Percentiles rank a stretch among this genome's conserved stretches.
Evolutionary conservation across 2,113 vertebrate genomes (phyloP).

Genomic region (Melanotaenia duboulayi): DNA sequence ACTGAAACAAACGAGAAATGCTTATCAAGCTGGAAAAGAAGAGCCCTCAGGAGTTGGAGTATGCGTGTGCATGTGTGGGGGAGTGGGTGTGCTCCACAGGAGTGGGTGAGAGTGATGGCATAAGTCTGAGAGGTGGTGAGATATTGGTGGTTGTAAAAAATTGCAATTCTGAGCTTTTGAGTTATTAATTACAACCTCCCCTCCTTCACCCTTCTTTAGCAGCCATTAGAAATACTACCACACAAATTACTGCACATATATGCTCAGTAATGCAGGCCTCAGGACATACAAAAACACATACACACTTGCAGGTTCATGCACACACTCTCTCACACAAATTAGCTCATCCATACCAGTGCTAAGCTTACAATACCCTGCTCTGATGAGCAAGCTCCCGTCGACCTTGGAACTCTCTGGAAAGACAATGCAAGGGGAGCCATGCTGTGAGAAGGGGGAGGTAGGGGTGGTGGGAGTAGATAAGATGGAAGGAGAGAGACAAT

Average conservation of each 20-base stretch:
- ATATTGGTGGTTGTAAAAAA: conserved; percentile 74
- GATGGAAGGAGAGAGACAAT: conserved; percentile 65
- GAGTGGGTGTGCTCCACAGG: conserved; percentile 36
- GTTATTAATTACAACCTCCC: conserved; percentile 74
- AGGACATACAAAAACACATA: conserved; percentile 41
- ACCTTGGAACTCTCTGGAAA: conserved; percentile 82
- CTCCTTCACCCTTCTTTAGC: conserved; percentile 67
- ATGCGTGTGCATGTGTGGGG: conserved; percentile 21
- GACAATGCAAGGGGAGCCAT: conserved; percentile 76
- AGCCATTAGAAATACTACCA: conserved; percentile 62
- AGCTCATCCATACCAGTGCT: conserved; percentile 71
- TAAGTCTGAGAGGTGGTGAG: conserved; percentile 61
- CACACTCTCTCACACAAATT: conserved; percentile 57
- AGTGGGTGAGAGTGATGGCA: conserved; percentile 61
- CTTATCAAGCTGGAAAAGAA: conserved; percentile 73
- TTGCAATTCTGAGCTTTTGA: conserved; percentile 74
- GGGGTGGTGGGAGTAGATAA: conserved; percentile 60
- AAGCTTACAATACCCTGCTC: conserved; percentile 74
- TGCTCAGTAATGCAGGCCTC: conserved; percentile 31
- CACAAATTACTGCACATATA: conserved; percentile 39
- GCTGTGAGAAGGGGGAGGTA: conserved; percentile 54
- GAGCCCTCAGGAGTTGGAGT: conserved; percentile 53
- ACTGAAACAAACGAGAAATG: conserved; percentile 76
- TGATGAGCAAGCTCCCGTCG: conserved; percentile 77
- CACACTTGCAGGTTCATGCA: conserved; percentile 6